Evolutionary conservation across 2,888 invertebrate genomes (phyloP).

Genomic region (Nomada hirtipes): DNA sequence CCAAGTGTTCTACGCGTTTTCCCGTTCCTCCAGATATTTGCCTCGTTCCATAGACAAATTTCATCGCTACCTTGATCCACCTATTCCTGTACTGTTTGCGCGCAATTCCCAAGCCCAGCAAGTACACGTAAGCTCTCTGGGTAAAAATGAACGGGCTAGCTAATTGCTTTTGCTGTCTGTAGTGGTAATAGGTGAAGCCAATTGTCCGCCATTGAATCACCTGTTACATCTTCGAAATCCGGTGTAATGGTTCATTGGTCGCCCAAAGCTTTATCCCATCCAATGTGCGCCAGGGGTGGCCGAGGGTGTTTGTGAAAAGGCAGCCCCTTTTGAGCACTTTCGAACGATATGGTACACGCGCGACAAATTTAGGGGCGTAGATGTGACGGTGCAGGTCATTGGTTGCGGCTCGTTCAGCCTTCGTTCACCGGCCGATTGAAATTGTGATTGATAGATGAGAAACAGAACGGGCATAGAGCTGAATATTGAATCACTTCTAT

Average conservation of each 20-base stretch:
- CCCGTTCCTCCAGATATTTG: too few species aligned
- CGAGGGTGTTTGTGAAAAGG: slow-evolving; percentile 55
- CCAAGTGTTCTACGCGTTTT: background rate
- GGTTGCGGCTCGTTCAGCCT: background rate
- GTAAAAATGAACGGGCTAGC: too few species aligned
- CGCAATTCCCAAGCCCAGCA: rapidly evolving
- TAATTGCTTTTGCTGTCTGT: too few species aligned
- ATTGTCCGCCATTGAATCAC: slow-evolving; percentile 39
- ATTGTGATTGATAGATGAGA: too few species aligned
- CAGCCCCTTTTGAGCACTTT: slow-evolving; percentile 48
- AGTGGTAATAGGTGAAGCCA: background rate
- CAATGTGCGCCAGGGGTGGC: slow-evolving; percentile 56
- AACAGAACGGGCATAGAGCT: too few species aligned
- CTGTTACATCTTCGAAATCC: slow-evolving; percentile 50
- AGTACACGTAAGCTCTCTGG: too few species aligned
- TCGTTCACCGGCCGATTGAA: background rate
- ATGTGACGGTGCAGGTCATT: slow-evolving; percentile 15
- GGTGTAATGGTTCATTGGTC: slow-evolving; percentile 58
- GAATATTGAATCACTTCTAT: too few species aligned
- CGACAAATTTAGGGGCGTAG: slow-evolving; percentile 36
- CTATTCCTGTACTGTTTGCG: too few species aligned
- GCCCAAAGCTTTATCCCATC: slow-evolving; percentile 15
- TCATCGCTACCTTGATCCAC: too few species aligned
- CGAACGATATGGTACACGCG: slow-evolving; percentile 1
- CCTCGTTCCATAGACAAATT: too few species aligned